Evolutionary conservation across 2,888 invertebrate genomes (phyloP).

Genomic region (Cosmia pyralina): DNA sequence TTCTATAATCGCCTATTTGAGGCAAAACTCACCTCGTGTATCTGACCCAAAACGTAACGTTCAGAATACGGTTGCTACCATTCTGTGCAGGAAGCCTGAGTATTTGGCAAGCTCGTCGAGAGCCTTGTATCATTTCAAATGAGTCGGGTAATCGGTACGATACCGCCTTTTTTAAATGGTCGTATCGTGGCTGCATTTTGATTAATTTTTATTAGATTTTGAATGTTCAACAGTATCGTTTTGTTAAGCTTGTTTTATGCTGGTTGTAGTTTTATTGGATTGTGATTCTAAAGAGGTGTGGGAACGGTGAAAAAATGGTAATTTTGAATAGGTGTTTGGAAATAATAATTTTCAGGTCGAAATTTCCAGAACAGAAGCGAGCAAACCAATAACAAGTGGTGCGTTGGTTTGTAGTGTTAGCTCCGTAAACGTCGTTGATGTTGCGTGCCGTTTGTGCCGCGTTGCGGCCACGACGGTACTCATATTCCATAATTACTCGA

Average conservation of each 20-base stretch:
- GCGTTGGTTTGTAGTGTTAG: too few species aligned
- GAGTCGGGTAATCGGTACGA: conserved; percentile 83
- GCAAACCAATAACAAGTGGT: too few species aligned
- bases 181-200: conserved; percentile 47
- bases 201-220: conserved; percentile 66
- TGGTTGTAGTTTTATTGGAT: conserved; percentile 27
- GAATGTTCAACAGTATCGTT: conserved; percentile 52
- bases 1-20: neutral
- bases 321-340: too few species aligned
- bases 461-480: too few species aligned
- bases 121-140: conserved; percentile 87
- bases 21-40: neutral
- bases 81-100: conserved; percentile 74
- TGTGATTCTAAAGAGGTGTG: conserved; percentile 11
- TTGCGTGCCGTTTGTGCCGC: too few species aligned
- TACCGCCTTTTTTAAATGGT: conserved; percentile 73
- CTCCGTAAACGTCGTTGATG: too few species aligned
- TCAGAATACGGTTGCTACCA: conserved; percentile 65
- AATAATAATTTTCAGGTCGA: too few species aligned
- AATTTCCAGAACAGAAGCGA: too few species aligned
- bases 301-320: neutral
- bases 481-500: too few species aligned
- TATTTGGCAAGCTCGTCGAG: conserved; percentile 84
- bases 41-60: neutral
- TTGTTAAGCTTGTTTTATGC: conserved; percentile 45